Conservation (phyloP, 2,797 vertebrate genomes). For the Gobio occitaniae region DNA sequence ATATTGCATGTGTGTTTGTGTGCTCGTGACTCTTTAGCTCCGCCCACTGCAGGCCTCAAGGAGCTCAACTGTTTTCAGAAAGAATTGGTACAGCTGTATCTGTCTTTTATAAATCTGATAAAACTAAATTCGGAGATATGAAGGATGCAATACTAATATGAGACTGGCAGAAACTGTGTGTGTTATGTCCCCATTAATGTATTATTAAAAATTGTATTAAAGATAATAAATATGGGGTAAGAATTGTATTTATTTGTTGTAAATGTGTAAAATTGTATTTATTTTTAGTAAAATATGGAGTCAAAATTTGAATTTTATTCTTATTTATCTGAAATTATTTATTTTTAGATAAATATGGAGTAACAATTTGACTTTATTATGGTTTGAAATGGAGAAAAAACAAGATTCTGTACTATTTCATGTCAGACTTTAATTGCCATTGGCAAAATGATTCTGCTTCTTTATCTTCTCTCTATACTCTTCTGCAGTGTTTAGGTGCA, state of each 20-base stretch:
- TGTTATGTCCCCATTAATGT: not conserved
- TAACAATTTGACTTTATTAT: too few relatives aligned
- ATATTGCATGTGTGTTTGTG: too few relatives aligned
- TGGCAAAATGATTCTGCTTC: constrained; percentile 13
- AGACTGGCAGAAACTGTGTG: too few relatives aligned
- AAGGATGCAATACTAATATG: too few relatives aligned
- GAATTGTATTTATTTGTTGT: not conserved
- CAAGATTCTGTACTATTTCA: not conserved
- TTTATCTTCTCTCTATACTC: not conserved
- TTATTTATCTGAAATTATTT: not conserved
- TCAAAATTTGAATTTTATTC: not conserved
- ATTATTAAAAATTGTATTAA: not conserved
- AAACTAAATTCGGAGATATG: too few relatives aligned
- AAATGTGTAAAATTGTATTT: not conserved
- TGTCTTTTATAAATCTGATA: too few relatives aligned
- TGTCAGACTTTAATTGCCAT: not conserved
- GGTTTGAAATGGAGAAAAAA: not conserved
- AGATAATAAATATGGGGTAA: not conserved
- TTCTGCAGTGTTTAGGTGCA: constrained; percentile 23
- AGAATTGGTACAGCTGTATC: too few relatives aligned
- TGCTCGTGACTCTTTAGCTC: too few relatives aligned
- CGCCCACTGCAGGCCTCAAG: too few relatives aligned
- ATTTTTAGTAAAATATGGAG: not conserved
- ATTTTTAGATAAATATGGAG: too few relatives aligned
- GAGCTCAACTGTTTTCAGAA: too few relatives aligned